Evolutionary conservation across 2,888 invertebrate species (phyloP), one percentile per base, ranked within the genome.

Genomic region (Camptogramma bilineatum): DNA sequence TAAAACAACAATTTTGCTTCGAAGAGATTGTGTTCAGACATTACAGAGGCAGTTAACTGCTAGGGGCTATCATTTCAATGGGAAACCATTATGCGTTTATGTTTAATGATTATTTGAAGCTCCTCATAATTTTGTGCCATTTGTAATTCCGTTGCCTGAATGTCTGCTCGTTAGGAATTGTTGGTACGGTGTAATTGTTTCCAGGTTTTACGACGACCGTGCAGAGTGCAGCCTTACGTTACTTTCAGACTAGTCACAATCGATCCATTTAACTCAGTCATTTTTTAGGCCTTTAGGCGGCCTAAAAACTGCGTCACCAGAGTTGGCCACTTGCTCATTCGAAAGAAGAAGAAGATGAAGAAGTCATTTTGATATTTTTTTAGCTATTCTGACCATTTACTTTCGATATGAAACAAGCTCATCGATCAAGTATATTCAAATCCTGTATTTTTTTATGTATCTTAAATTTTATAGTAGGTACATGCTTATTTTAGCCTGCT

Each of bases 101-200:
- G 87, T 89, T 88, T 90, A 90, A 91, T 90, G 88, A 86, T 90
- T 88, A 88, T 90, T 90, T 88, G 85, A 87, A 90, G 85, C 85
- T 83, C 77, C 84, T 85, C 86, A 86, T 91, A 90, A 91, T 88
- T 87, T 86, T 84, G 79, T 77, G 78, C 82, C 85, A 83, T 88
- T 89, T 80, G 84, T 86, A 85, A 87, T 88, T 82, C 80, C 75
- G 74, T 68, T 51, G 42, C 74, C 70, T 73, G 73, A 83, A 83
- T 80, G 83, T 79, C 82, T 82, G 83, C 73, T 85, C 84, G 82
- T 88, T 88, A 86, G 74, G 84, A 77, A 80, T 82, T 80, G 81
- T 77, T 79, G 78, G 71, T 76, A 53, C 28, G 28, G 48, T 24
- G 81, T 81, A 85, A 86, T 87, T 86, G 81, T 83, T 85, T 82